A percentile compares a stretch with the other conserved stretches of the same genome.
Conservation (phyloP, 2,113 vertebrate species). For the Cairina moschata region DNA sequence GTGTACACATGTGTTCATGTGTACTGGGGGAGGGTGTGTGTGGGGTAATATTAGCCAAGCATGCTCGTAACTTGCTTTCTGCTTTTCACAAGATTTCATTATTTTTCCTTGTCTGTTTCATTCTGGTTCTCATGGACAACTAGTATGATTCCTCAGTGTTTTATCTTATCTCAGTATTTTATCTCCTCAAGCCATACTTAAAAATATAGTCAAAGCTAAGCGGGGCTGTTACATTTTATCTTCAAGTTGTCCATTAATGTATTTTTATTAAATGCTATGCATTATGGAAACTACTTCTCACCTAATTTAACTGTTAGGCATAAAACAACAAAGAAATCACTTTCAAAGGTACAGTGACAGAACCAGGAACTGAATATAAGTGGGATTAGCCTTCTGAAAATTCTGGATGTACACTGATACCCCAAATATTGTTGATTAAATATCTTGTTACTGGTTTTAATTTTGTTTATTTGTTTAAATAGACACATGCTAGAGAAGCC, state of each 20-base stretch:
- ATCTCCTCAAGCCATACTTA: not conserved
- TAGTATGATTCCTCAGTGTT: not conserved
- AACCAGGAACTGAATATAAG: not conserved
- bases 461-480: not conserved
- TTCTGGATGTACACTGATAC: not conserved
- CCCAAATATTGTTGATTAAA: not conserved
- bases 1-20: rapidly evolving
- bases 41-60: not conserved
- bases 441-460: not conserved
- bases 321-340: not conserved
- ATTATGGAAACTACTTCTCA: not conserved
- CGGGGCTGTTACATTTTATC: not conserved
- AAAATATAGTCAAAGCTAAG: not conserved
- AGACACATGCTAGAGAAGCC: not conserved
- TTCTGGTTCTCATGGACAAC: not conserved
- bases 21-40: not conserved
- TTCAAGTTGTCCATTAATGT: not conserved
- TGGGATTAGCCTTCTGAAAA: not conserved
- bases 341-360: not conserved
- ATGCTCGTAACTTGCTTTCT: not conserved
- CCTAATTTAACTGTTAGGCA: not conserved
- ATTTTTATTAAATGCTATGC: not conserved
- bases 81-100: not conserved
- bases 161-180: not conserved
- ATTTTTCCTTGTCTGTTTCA: not conserved